Conservation (phyloP, 1,140 invertebrate genomes). For the Daktulosphaira vitifoliae region DNA sequence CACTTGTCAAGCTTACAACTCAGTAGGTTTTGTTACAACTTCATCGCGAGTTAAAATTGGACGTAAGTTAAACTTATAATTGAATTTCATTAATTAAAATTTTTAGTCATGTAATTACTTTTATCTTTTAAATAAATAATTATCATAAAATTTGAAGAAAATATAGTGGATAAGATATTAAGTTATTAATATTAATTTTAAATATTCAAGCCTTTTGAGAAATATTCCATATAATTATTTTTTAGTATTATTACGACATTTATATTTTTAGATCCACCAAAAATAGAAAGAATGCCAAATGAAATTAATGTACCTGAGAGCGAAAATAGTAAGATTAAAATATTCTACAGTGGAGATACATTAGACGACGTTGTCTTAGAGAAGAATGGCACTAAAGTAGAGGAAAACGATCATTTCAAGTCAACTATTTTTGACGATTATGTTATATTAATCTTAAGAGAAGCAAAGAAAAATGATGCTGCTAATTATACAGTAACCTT, state of each 20-base stretch:
- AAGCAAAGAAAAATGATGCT: constrained; percentile 73
- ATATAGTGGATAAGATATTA: no score
- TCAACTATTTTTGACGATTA: constrained; percentile 94
- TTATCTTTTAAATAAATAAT: no score
- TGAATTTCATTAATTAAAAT: constrained; percentile 4
- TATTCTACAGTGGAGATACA: constrained; percentile 84
- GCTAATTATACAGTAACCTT: constrained; percentile 78
- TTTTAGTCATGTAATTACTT: no score
- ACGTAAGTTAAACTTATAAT: constrained; percentile 48
- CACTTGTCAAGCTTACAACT: constrained; percentile 89
- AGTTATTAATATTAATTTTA: no score
- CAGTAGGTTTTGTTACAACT: constrained; percentile 78
- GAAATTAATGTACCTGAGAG: constrained; percentile 83
- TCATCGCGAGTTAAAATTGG: constrained; percentile 81
- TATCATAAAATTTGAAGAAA: no score
- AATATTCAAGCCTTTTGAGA: no score
- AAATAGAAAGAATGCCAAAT: constrained; percentile 84
- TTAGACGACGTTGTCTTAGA: constrained; percentile 77
- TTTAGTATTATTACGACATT: no score
- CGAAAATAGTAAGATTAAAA: constrained; percentile 92
- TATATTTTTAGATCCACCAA: constrained; percentile 64
- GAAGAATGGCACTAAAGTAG: constrained; percentile 71
- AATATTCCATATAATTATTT: no score
- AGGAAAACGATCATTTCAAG: constrained; percentile 60
- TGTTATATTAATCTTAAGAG: constrained; percentile 83